These are phyloP conservation scores for Prolemur simus DNA, from an alignment of 2,113 vertebrate genomes.

Conservation along the genomic window DNA sequence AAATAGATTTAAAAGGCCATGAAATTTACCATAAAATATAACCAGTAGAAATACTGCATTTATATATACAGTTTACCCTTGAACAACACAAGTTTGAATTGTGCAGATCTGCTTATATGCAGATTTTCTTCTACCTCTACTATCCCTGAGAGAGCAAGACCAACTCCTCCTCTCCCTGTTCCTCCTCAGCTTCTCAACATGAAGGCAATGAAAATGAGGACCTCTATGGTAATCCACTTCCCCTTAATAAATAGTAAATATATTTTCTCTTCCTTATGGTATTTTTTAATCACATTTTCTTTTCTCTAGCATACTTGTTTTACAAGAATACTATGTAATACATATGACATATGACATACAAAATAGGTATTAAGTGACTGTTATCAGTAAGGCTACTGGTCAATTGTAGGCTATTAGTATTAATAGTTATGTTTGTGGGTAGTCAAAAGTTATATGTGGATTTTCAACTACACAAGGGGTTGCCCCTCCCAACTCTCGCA, in stretches of 20 bases:
- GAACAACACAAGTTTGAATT: neutral
- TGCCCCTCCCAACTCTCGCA: no score
- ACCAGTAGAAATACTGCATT: neutral
- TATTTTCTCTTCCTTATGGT: neutral
- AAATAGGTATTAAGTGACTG: neutral
- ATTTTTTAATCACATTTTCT: neutral
- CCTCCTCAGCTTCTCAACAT: neutral
- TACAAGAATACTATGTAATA: neutral
- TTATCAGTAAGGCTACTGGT: neutral
- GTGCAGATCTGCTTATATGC: neutral
- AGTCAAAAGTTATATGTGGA: neutral
- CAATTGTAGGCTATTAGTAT: neutral
- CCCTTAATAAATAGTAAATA: neutral
- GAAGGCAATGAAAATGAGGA: neutral
- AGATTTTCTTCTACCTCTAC: neutral
- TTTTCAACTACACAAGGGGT: neutral
- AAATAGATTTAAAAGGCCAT: neutral
- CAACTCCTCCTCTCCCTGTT: neutral
- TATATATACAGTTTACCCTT: neutral
- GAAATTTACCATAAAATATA: neutral
- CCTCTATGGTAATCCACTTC: neutral
- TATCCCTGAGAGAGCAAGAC: neutral
- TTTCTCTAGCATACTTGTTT: neutral
- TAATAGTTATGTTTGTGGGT: neutral
- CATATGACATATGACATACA: neutral